phyloP scores from a whole-genome alignment of 2,888 invertebrate species.

The Hetaerina titia region DNA sequence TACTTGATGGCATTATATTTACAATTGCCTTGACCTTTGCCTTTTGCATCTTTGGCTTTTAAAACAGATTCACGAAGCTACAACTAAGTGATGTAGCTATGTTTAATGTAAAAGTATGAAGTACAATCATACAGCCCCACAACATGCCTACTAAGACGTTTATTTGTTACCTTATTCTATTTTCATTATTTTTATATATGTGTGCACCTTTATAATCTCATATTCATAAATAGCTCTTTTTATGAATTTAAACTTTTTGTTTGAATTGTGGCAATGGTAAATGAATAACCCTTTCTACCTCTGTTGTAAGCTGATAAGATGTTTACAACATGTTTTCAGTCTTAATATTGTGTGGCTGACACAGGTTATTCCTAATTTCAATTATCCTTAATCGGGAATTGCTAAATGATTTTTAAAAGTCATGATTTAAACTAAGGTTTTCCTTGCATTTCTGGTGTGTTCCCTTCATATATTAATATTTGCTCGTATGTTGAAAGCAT shows the following conservation, averaged over 20 bases:
- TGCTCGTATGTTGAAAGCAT: neutral
- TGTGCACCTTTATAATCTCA: neutral
- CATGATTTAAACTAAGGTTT: neutral
- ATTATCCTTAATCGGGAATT: neutral
- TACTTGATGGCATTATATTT: no score
- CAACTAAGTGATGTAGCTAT: neutral
- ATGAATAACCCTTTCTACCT: conserved; percentile 38
- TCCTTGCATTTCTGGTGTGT: neutral
- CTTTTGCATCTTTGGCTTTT: neutral
- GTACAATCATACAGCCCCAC: neutral
- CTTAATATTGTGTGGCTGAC: neutral
- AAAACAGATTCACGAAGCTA: neutral
- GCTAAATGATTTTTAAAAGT: neutral
- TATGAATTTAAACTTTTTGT: neutral
- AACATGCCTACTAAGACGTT: neutral
- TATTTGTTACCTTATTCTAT: neutral
- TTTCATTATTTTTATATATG: neutral
- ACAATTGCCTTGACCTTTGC: neutral
- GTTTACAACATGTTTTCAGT: conserved; percentile 32
- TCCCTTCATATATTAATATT: neutral
- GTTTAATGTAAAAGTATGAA: neutral
- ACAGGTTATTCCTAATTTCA: neutral
- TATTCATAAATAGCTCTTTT: neutral
- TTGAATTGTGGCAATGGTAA: neutral
- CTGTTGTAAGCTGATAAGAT: neutral